These are phyloP conservation scores for Fragum whitleyi DNA, from an alignment of 2,888 invertebrate genomes.

Conservation along the genomic window DNA sequence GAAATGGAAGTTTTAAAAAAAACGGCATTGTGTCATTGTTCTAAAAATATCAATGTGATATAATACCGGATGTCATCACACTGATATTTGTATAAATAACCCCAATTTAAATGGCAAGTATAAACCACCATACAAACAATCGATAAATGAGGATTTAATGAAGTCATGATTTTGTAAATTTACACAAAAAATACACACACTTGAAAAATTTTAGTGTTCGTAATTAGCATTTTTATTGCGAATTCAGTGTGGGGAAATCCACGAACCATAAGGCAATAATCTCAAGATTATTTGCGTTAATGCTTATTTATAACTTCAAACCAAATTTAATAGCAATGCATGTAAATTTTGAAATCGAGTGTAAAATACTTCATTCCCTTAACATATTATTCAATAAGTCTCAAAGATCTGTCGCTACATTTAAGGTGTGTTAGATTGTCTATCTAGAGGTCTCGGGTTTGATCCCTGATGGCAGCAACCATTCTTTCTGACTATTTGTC, in stretches of 20 bases:
- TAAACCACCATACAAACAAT: not conserved
- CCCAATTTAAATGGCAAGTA: too few species aligned
- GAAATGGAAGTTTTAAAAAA: too few species aligned
- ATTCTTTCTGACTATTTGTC: too few species aligned
- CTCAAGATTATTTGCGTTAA: conserved; percentile 21
- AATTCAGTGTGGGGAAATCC: conserved; percentile 9
- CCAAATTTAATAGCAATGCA: conserved; percentile 2
- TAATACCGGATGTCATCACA: too few species aligned
- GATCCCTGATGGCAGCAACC: too few species aligned
- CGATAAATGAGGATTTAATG: not conserved
- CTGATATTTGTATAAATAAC: too few species aligned
- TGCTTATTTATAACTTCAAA: conserved; percentile 23
- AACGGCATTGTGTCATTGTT: too few species aligned
- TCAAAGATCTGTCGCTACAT: too few species aligned
- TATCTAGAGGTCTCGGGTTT: too few species aligned
- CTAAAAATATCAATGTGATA: too few species aligned
- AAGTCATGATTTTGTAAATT: conserved; percentile 4
- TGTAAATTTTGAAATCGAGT: conserved; percentile 9
- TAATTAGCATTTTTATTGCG: conserved; percentile 24
- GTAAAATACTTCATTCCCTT: not conserved
- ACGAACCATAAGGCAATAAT: conserved; percentile 21
- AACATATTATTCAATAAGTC: not conserved
- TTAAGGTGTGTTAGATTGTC: too few species aligned
- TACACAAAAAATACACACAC: conserved; percentile 4
- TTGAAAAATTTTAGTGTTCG: not conserved